Evolutionary conservation across 2,888 invertebrate species (phyloP), one percentile per base, ranked within the genome.

Genomic region (Agrotis clavis): DNA sequence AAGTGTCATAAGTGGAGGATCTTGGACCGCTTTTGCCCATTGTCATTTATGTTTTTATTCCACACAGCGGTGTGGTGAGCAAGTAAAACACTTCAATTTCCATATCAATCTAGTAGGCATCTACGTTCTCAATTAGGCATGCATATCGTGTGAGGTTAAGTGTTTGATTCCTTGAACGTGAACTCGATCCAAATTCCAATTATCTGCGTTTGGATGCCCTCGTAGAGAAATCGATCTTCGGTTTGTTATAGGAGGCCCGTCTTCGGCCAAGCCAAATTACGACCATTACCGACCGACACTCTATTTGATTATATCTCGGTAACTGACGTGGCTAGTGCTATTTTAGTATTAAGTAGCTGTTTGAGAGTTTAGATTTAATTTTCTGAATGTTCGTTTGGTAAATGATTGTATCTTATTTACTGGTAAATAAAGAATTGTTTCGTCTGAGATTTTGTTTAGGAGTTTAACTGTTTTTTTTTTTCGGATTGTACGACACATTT

Each of bases 121-220:
- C 72, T 79, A 82, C 78, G 77, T 77, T 83, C 84, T 80, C 84
- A 82, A 86, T 88, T 83, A 84, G 63, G 47, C 74, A 82, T 81
- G 81, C 79, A 81, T 85, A 85, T 78, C 82, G 77, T 81, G 82
- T 81, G 67, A 79, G 78, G 79, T 74, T 71, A 77, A 84, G 78
- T 84, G 84, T 82, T 82, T 83, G 84, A 83, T 87, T 85, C 85
- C 85, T 85, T 85, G 85, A 78, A 83, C 84, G 85, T 80, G 85
- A 87, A 88, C 85, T 84, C 84, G 84, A 85, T 85, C 87, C 81
- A 89, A 88, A 90, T 88, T 90, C 87, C 90, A 89, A 90, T 89
- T 89, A 90, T 80, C 82, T 76, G 82, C 80, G 79, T 81, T 82
- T 79, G 81, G 78, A 81, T 81, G 81, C 76, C 71, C 83, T 86